Conservation (phyloP, 1,140 invertebrate species). For the Cherax destructor region DNA sequence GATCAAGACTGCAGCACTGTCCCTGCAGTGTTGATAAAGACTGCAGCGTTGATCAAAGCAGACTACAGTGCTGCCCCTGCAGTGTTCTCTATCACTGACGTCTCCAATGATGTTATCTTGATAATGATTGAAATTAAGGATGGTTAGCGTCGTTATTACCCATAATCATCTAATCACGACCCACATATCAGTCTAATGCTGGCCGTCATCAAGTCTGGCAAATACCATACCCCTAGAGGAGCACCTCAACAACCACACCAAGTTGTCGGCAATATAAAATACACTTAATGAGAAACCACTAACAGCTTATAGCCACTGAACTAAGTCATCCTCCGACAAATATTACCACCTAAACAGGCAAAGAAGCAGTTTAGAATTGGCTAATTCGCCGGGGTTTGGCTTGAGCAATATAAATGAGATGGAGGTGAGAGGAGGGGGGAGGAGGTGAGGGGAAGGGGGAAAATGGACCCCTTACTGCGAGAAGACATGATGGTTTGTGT, state of each 20-base stretch:
- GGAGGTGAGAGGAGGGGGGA: too few species aligned
- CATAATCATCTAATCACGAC: background rate
- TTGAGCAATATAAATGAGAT: background rate
- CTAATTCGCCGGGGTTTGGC: background rate
- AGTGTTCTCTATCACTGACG: background rate
- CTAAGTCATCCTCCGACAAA: background rate
- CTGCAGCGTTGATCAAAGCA: background rate
- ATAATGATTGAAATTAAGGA: background rate
- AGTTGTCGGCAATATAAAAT: background rate
- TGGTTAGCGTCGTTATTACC: background rate
- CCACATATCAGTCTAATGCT: background rate
- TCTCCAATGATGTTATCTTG: background rate
- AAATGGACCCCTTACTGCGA: too few species aligned
- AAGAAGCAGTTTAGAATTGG: background rate
- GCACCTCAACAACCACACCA: background rate
- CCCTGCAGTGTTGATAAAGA: too few species aligned
- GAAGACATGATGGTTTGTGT: background rate
- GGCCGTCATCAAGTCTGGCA: background rate
- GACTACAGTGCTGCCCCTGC: background rate
- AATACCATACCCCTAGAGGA: background rate
- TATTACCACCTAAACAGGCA: background rate
- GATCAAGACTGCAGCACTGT: too few species aligned
- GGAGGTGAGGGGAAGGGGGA: background rate
- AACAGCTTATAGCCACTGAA: background rate
- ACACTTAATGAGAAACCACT: background rate